phyloP scores from a whole-genome alignment of 1,140 invertebrate species.

The Venturia canescens region DNA sequence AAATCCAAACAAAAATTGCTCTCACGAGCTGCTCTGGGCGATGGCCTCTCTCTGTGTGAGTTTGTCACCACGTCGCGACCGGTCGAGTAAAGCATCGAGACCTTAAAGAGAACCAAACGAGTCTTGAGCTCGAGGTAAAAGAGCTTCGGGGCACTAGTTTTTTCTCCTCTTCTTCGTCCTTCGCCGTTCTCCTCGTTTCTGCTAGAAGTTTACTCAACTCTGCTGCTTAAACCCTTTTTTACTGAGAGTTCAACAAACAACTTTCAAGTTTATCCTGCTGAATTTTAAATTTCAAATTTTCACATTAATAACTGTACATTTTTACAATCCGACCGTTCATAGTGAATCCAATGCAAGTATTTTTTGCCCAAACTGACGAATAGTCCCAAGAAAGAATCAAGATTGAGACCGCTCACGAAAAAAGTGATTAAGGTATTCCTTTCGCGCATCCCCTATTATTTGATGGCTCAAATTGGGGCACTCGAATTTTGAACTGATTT shows the following conservation, averaged over 20 bases:
- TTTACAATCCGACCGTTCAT: no score
- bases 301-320: neutral
- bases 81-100: neutral
- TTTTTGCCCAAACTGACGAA: no score
- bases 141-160: neutral
- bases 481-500: no score
- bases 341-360: no score
- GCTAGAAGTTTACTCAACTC: neutral
- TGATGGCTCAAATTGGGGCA: no score
- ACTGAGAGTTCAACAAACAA: neutral
- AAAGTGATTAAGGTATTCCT: no score
- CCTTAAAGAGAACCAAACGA: constrained; percentile 2
- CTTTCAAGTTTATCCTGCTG: neutral
- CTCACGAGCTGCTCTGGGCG: neutral
- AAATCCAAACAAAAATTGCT: constrained; percentile 4
- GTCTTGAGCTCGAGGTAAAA: neutral
- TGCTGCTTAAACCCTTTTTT: neutral
- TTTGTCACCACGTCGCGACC: neutral
- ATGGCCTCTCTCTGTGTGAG: neutral
- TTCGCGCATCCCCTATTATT: no score
- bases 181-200: neutral
- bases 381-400: no score
- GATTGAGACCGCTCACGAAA: no score
- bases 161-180: neutral
- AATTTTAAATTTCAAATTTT: neutral